Base-by-base conservation (phyloP, 2,113 vertebrate genomes). In the Dryoscopus gambensis region DNA sequence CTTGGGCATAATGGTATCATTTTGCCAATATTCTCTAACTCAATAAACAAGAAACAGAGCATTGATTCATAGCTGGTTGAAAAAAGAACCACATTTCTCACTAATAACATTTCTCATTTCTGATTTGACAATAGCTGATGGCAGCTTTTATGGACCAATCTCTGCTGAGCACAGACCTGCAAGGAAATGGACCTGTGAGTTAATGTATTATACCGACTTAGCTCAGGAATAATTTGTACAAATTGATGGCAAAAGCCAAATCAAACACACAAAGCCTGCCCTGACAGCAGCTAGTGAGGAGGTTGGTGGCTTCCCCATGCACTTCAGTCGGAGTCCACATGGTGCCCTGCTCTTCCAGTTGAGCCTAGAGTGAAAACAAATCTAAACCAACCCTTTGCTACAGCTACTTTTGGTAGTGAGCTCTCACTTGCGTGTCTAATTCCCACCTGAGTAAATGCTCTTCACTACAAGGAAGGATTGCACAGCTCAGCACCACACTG, bases 101-200 rank as follows among this genome's bases (percentile, higher is more conserved):
- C 56, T 92, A 87, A 95, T 37, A 95, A 31, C 31, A 88, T 93
- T 97, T 94, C 60, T 93, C 17, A 6, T 68, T 80, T n/a, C 57
- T 89, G 57, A 71, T 70, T 84, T 90, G 80, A 78, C 57, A 84
- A 24, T 52, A 92, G 92, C 90, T 80, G 87, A 96, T 87, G 83
- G 82, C 67, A 86, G 65, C 50, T 94, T 86, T 91, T 89, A 46
- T 73, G 67, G 60, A 74, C n/a, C 9, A 4, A 68, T 20, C 69
- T 94, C 52, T 91, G 40, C 86, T 83, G 84, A 93, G 52, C 74
- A 82, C 44, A 83, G 28, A 95, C 20, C 70, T 93, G 39, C 31
- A 70, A 93, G 92, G 87, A 94, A 95, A 93, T 80, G 44, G 81
- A 89, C 53, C 33, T 60, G 68, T 24, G 87, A 80, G 14, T 37